These are phyloP conservation scores for Petroica traversi DNA, from an alignment of 2,113 vertebrate genomes.

Conservation along the genomic window DNA sequence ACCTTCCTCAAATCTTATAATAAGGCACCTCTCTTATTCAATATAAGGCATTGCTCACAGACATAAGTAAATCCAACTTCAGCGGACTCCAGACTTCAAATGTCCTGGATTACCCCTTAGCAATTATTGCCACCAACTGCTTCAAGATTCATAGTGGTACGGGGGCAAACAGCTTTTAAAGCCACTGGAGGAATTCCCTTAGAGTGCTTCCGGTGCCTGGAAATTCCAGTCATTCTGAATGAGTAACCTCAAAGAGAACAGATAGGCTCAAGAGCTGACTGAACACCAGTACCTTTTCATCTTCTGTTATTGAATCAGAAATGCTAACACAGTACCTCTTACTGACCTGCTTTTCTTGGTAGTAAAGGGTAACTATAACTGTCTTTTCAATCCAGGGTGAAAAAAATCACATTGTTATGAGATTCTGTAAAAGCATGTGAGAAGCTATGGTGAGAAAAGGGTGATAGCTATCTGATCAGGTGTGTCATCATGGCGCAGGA, in stretches of 20 bases:
- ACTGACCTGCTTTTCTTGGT: neutral
- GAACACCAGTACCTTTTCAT: neutral
- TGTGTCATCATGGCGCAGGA: neutral
- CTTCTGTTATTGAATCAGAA: neutral
- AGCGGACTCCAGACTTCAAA: neutral
- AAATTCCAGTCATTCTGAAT: neutral
- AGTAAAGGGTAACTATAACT: neutral
- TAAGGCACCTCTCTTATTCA: neutral
- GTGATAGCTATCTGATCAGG: neutral
- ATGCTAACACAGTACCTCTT: neutral
- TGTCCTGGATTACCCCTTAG: neutral
- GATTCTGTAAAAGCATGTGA: neutral
- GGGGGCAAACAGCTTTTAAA: neutral
- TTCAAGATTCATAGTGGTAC: neutral
- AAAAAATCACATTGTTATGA: neutral
- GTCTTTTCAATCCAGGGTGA: neutral
- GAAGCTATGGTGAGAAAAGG: neutral
- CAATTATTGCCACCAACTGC: neutral
- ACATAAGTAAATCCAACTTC: neutral
- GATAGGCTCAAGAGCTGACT: neutral
- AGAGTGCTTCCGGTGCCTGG: neutral
- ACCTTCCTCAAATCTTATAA: neutral
- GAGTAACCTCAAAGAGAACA: neutral
- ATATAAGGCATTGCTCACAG: neutral
- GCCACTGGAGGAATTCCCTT: neutral